Evolutionary conservation across 92 coral and sea anemone species (phyloP).

Genomic region (Zoanthus sociatus): DNA sequence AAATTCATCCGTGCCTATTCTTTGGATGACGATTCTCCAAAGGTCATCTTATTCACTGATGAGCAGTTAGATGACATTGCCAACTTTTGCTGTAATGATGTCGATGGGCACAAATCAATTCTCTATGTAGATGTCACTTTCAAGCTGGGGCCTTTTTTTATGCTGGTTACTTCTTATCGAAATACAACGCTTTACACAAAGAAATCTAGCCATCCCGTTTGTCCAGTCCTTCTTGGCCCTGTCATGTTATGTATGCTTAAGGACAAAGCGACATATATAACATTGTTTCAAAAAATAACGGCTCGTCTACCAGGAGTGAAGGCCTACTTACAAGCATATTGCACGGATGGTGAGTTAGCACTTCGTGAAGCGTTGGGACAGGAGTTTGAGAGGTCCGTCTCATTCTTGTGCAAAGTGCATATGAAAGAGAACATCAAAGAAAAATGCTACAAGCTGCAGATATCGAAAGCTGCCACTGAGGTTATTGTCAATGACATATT

Average conservation of each 20-base stretch:
- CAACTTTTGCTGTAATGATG: conserved; percentile 68
- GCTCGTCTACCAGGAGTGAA: conserved; percentile 46
- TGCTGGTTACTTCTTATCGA: conserved; percentile 51
- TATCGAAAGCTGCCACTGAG: conserved; percentile 26
- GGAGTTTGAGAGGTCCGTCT: conserved; percentile 69
- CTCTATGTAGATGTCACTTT: background rate
- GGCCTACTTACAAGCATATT: conserved; percentile 40
- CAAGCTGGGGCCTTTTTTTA: conserved; percentile 72
- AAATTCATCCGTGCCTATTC: conserved; percentile 62
- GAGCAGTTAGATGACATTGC: conserved; percentile 66
- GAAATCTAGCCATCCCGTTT: conserved; percentile 8
- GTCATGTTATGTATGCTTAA: conserved; percentile 52
- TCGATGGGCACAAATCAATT: conserved; percentile 21
- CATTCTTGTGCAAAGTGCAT: conserved; percentile 61
- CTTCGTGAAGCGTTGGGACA: conserved; percentile 66
- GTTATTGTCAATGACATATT: conserved; percentile 56
- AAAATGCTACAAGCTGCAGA: conserved; percentile 53
- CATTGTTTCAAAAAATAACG: conserved; percentile 49
- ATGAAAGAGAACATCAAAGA: conserved; percentile 53
- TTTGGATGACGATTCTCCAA: conserved; percentile 70
- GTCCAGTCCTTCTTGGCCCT: conserved; percentile 52
- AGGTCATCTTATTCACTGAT: conserved; percentile 67
- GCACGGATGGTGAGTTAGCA: conserved; percentile 56
- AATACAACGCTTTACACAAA: conserved; percentile 63
- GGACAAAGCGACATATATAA: conserved; percentile 43